Percentiles rank a stretch among this genome's conserved stretches.
Conservation (phyloP, 1,140 invertebrate species). For the Temnothorax curvispinosus region DNA sequence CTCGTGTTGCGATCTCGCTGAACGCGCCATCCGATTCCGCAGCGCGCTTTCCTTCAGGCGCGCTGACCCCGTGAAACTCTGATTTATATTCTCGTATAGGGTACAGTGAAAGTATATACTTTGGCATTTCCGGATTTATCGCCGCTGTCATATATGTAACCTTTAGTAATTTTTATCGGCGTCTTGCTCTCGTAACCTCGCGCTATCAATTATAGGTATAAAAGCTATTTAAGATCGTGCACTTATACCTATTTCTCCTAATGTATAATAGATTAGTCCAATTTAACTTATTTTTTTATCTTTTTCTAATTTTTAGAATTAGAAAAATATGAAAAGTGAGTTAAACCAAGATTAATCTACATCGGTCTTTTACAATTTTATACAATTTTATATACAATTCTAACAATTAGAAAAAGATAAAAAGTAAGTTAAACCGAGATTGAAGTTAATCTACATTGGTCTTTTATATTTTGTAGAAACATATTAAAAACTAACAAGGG, state of each 20-base stretch:
- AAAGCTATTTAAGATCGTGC: not conserved
- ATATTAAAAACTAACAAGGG: no score
- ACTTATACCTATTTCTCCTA: no score
- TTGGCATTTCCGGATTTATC: conserved; percentile 31
- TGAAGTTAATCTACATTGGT: no score
- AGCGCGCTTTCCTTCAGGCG: conserved; percentile 19
- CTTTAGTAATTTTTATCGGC: conserved; percentile 30
- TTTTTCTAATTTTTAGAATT: no score
- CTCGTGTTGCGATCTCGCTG: not conserved
- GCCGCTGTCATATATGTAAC: conserved; percentile 19
- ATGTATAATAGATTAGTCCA: no score
- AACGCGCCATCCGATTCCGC: not conserved
- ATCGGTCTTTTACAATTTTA: not conserved
- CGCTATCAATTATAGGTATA: not conserved
- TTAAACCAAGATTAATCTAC: no score
- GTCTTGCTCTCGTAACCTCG: not conserved
- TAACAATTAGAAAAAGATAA: no score
- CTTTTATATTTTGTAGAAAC: no score
- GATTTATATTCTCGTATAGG: conserved; percentile 40
- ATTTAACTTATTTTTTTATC: no score
- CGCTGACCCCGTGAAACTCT: conserved; percentile 38
- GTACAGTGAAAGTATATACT: conserved; percentile 46
- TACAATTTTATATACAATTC: no score
- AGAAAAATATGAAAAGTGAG: no score
- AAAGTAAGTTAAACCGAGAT: no score